Evolutionary conservation across 2,888 invertebrate genomes (phyloP), one percentile per base, ranked within the genome.

Genomic region (Drosophila glabriapex): DNA sequence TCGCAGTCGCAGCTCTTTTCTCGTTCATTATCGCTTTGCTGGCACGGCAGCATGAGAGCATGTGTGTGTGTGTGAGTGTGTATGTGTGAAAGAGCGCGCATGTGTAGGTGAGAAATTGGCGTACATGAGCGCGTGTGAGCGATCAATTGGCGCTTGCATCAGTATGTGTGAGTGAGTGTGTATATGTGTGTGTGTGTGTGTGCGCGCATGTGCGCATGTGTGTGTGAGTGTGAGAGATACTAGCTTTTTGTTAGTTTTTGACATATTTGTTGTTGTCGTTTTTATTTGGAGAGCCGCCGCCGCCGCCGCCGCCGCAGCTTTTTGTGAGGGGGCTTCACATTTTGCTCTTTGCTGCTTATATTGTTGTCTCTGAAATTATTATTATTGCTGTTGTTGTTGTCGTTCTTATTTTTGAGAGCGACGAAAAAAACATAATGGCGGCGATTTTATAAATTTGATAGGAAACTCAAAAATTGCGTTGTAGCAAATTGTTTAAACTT

Each of bases 41-140:
- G 78, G 77, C 71, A 76, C 76, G 39, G 59, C 37, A 61, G 64
- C 58, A 64, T 50, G 67, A 79, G 60, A 68, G 66, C 39, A 33
- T 73, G 90, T 87, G 73, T 88, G 28, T 61, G 72, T 63, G 64
- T 55, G 73, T 53, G 81, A 59, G 58, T 68, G 68, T 53, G 78
- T 62, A 69, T 69, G 80, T 72, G 76, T 61, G 65, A 87, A 28
- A 73, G 80, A 69, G 72, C 31, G 64, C 59, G 66, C 41, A 35
- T 73, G 90, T 87, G 75, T 88, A 85, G 89, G 80, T 90, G 78
- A 85, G 83, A 85, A 89, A 88, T 90, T 88, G 88, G 86, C 74
- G 78, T 69, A 72, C 65, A 76, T 78, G 85, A 73, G 81, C 65
- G 78, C 73, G 80, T 85, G 82, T 76, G 78, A 70, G 78, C 81